These are phyloP conservation scores for Paralvinella palmiformis DNA, from an alignment of 1,140 invertebrate genomes.

Conservation along the genomic window DNA sequence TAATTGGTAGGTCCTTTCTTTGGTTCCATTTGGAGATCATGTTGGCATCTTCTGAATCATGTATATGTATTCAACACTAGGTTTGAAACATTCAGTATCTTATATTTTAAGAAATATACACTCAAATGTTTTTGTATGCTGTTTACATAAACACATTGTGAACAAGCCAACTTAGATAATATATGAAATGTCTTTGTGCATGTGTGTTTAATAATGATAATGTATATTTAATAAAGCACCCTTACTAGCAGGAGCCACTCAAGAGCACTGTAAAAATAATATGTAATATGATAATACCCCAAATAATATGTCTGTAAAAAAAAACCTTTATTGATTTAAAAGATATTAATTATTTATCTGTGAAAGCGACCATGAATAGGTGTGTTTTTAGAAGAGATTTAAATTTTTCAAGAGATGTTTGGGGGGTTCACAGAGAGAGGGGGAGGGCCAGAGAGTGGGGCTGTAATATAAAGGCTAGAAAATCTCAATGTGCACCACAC, in stretches of 20 bases:
- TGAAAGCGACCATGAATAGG: not conserved
- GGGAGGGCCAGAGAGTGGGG: not conserved
- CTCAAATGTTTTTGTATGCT: not conserved
- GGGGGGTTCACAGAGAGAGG: too few relatives aligned
- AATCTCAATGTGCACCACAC: not conserved
- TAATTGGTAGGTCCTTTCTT: constrained; percentile 68
- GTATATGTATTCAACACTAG: not conserved
- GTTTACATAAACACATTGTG: not conserved
- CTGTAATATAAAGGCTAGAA: not conserved
- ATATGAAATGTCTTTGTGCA: too few relatives aligned
- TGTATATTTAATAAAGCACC: too few relatives aligned
- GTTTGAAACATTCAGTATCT: not conserved
- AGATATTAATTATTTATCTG: too few relatives aligned
- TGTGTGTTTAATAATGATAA: too few relatives aligned
- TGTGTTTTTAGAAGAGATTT: not conserved
- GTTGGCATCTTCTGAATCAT: not conserved
- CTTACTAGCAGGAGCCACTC: too few relatives aligned
- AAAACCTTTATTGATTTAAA: too few relatives aligned
- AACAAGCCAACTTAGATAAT: too few relatives aligned
- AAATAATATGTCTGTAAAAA: too few relatives aligned
- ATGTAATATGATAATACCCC: too few relatives aligned
- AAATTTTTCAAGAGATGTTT: not conserved
- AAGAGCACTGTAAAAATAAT: too few relatives aligned
- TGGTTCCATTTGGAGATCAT: not conserved
- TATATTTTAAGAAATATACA: not conserved